These are phyloP conservation scores for Rhamphomyia laevipes DNA, from an alignment of 2,888 invertebrate genomes.

Conservation along the genomic window DNA sequence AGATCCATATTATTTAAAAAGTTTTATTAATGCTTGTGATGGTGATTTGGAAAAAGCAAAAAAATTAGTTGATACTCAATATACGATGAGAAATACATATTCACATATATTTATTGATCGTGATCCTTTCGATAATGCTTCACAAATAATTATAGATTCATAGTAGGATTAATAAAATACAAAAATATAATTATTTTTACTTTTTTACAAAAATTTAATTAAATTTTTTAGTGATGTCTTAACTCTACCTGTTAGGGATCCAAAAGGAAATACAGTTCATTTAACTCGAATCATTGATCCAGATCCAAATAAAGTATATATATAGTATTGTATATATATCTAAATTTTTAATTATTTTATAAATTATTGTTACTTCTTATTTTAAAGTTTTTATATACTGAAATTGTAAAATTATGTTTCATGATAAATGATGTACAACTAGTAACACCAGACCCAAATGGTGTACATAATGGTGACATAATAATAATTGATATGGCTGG, in stretches of 20 bases:
- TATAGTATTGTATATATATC: too few relatives aligned
- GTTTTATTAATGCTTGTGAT: conserved; percentile 26
- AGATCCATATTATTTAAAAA: conserved; percentile 25
- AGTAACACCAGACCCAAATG: conserved; percentile 34
- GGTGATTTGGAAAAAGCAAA: conserved; percentile 25
- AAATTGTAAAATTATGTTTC: neutral
- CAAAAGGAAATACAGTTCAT: conserved; percentile 24
- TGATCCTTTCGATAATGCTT: conserved; percentile 31
- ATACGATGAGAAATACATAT: conserved; percentile 40
- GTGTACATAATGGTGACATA: conserved; percentile 50
- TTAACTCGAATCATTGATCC: conserved; percentile 22
- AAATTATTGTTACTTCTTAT: too few relatives aligned
- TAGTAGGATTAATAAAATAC: neutral
- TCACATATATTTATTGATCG: conserved; percentile 42
- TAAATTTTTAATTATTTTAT: neutral
- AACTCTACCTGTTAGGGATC: conserved; percentile 25
- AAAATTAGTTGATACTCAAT: conserved; percentile 30
- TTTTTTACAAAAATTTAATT: too few relatives aligned
- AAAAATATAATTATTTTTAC: neutral
- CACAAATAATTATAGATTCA: neutral
- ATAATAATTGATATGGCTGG: conserved; percentile 58
- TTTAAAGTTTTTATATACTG: neutral
- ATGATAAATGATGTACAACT: neutral
- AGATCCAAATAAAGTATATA: conserved; percentile 27
- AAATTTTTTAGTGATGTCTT: conserved; percentile 22